phyloP scores from a whole-genome alignment of 2,113 vertebrate species.

The Sciurus niger region DNA sequence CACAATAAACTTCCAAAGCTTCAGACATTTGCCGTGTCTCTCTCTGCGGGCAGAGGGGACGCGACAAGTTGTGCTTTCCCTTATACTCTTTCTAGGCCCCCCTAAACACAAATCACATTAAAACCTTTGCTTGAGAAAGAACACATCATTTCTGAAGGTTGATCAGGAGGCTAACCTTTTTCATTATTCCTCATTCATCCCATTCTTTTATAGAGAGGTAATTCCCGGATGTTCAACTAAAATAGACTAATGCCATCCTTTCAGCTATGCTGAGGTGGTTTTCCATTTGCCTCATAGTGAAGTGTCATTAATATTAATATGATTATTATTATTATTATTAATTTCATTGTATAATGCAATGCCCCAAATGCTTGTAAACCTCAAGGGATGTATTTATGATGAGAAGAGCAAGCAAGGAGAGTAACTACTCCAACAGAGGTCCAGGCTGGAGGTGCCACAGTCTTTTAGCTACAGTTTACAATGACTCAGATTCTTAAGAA shows the following conservation, averaged over 20 bases:
- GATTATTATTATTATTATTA: neutral
- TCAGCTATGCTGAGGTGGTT: neutral
- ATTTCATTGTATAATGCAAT: neutral
- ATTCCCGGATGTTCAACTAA: conserved; percentile 1
- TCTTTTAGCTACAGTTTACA: conserved; percentile 27
- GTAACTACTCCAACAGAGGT: neutral
- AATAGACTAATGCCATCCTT: neutral
- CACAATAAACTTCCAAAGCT: no score
- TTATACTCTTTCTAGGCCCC: neutral
- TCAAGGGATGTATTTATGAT: neutral
- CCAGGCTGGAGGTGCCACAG: neutral
- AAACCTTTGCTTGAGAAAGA: conserved; percentile 18
- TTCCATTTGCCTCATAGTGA: neutral
- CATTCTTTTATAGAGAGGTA: neutral
- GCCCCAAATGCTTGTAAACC: conserved; percentile 6
- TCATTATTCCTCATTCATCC: neutral
- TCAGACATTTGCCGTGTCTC: no score
- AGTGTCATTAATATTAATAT: neutral
- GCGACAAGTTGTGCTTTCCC: neutral
- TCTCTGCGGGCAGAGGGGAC: no score
- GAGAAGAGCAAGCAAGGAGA: neutral
- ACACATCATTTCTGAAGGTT: neutral
- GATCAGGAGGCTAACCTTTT: neutral
- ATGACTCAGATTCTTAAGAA: conserved; percentile 3
- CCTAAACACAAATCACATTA: neutral